Base-by-base conservation (phyloP, 2,888 invertebrate species). In the Ophion slaviceki region DNA sequence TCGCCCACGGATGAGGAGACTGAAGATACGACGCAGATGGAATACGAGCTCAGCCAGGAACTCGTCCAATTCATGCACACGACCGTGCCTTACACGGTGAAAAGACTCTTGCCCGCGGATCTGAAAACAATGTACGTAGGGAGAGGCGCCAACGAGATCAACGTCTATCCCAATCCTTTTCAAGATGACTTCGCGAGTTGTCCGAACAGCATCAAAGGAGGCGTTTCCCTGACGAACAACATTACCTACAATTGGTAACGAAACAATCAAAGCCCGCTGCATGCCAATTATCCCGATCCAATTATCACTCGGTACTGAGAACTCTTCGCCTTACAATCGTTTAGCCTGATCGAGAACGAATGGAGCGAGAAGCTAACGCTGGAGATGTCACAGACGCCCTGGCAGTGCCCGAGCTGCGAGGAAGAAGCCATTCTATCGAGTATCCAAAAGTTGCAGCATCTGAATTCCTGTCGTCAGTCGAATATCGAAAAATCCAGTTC, bases 61-160 rank as follows among this genome's bases (percentile, higher is more conserved):
- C 94, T 98, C 66, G 95, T 97, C 36, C 95, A 96, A n/a, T 97
- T 96, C 90, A 97, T 97, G 96, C 96, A 95, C 45, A 94, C 94
- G 1, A 94, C 95, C 53, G 95, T 98, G 0, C 95, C 96, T 70
- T 99, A 98, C 92, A 97, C 98, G 0, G 94, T 98, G 7, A 97
- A 97, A 90, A 95, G 99, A 66, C 94, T 99, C 6, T 92, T 99
- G 76, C 96, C 98, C 0, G 99, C 97, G 1, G 99, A 99, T 94
- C 93, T 97, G 40, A 98, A 98, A 92, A 95, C 95, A 28, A 93
- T 97, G 32, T 98, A 97, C 91, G 94, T 95, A 45, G 96, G 96
- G 0, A 93, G 92, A 88, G 94, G 81, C 11, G 93, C 86, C 40
- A 92, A 93, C 84, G 86, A 89, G 62, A 88, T 89, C 32, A 80